These are phyloP conservation scores for Apis mellifera DNA, from an alignment of 1,140 invertebrate genomes.

Conservation along the genomic window Amel_HAv3.1 CM009941.2:12277501-12278000, in stretches of 20 bases:
- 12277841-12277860: too few species aligned
- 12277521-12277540: conserved; percentile 10
- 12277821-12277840: too few species aligned
- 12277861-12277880: too few species aligned
- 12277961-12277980: too few species aligned
- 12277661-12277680: conserved; percentile 12
- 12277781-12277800: not conserved
- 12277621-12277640: conserved; percentile 18
- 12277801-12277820: not conserved
- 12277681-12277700: conserved; percentile 10
- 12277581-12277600: conserved; percentile 34
- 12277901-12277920: too few species aligned
- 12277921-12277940: too few species aligned
- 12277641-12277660: conserved; percentile 42
- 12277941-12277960: too few species aligned
- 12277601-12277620: conserved; percentile 23
- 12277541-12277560: conserved; percentile 18
- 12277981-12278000: too few species aligned
- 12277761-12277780: not conserved
- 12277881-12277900: too few species aligned
- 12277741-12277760: not conserved
- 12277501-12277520: not conserved
- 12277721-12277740: conserved; percentile 24
- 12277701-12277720: conserved; percentile 16
- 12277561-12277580: conserved; percentile 41